Percentiles rank a stretch among this genome's conserved stretches.
Evolutionary conservation across 2,113 vertebrate genomes (phyloP).

Genomic region (human): DNA sequence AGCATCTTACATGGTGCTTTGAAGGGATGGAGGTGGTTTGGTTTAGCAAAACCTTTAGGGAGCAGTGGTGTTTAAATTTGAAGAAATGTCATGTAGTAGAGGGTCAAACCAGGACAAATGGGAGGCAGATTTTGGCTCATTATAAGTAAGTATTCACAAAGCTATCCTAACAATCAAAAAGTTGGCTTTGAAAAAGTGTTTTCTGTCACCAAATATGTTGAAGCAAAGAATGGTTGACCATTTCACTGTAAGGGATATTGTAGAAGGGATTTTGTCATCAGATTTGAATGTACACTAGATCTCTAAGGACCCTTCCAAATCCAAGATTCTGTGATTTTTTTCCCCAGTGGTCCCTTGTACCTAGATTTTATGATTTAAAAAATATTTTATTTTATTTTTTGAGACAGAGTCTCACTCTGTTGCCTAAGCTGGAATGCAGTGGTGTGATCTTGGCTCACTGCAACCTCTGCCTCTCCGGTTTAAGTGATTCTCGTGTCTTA

Average conservation of each 20-base stretch:
- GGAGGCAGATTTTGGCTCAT: constrained; percentile 35
- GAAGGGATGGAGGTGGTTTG: neutral
- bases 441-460: no score
- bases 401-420: no score
- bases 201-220: constrained; percentile 39
- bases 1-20: neutral
- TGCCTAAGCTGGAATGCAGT: no score
- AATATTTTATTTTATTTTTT: no score
- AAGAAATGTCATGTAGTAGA: constrained; percentile 29
- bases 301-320: constrained; percentile 15
- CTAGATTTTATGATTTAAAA: no score
- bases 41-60: constrained; percentile 19
- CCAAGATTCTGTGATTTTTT: neutral
- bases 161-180: constrained; percentile 11
- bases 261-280: neutral
- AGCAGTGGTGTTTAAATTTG: constrained; percentile 3
- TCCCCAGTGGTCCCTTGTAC: no score
- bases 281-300: neutral
- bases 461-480: no score
- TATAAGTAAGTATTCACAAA: constrained; percentile 43
- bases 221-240: constrained; percentile 37
- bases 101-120: constrained; percentile 14
- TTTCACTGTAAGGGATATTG: constrained; percentile 19
- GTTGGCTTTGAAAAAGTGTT: constrained; percentile 46
- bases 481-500: no score